Base-by-base conservation (phyloP, 2,888 invertebrate species). In the Noctua comes region DNA sequence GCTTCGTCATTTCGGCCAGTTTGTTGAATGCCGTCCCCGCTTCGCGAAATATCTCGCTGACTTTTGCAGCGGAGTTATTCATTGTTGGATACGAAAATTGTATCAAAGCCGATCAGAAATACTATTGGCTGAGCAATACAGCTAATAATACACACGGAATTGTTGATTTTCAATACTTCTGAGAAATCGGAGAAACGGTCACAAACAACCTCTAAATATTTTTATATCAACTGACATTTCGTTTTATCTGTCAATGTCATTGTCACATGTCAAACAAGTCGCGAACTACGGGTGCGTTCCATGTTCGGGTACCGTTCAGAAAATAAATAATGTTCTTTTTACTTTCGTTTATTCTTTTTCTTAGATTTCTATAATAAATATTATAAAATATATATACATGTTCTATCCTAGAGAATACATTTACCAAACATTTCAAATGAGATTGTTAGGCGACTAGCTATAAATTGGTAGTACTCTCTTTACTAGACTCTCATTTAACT, bases 1-100 rank as follows among this genome's bases (percentile, higher is more conserved):
- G 98, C 98, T 99, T 98, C 2, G 99, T 99, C 90, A 99, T 97
- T 92, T 99, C 99, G 1, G 99, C 99, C 69, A 99, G 97, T 94
- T 98, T 98, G 91, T 98, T 99, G 94, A 99, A 99, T 2, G 99
- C 99, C 85, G 98, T 98, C 43, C 99, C 99, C 64, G 99, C 99
- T 84, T 99, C 99, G 62, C 98, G 98, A 94, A 99, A 99, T 92
- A 99, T 99, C 96, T 99, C 99, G 76, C 99, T 99, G 85, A 99
- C 99, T 99, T 99, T 85, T 31, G 83, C 83, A 43, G 84, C 83
- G 43, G 79, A 84, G 57, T 85, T 87, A 76, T 84, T 85, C 84
- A 85, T 85, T 51, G 71, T 72, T 66, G 24, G 1, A 10, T 16
- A 1, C 27, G 8, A 59, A 72, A 69, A 59, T 16, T n/a, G 18